phyloP scores from a whole-genome alignment of 2,888 invertebrate genomes.

The Copidosoma aretas region DNA sequence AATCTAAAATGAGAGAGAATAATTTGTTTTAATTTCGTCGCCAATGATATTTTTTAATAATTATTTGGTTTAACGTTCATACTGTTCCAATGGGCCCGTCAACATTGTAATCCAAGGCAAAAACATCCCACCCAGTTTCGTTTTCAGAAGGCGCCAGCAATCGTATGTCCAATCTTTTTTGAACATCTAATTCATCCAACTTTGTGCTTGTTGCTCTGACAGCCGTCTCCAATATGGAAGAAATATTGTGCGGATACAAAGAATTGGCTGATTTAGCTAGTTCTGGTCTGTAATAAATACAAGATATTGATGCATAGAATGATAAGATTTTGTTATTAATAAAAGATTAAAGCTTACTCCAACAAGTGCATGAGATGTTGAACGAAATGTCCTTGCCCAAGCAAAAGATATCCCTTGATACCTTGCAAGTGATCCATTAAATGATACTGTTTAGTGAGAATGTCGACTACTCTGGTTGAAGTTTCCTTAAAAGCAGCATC shows the following conservation, averaged over 20 bases:
- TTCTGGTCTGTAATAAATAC: conserved; percentile 72
- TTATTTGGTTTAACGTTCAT: conserved; percentile 33
- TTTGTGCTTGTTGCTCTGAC: conserved; percentile 93
- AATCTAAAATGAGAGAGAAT: conserved; percentile 53
- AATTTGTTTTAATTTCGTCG: not conserved
- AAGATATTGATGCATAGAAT: conserved; percentile 1
- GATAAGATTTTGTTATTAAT: not conserved
- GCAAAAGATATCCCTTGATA: conserved; percentile 85
- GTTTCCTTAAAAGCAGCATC: conserved; percentile 86
- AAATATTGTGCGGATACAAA: conserved; percentile 87
- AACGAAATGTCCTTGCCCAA: conserved; percentile 97
- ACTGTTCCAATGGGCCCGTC: conserved; percentile 89
- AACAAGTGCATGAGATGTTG: conserved; percentile 90
- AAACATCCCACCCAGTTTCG: conserved; percentile 88
- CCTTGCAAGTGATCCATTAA: conserved; percentile 90
- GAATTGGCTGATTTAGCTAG: conserved; percentile 85
- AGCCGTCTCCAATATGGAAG: conserved; percentile 83
- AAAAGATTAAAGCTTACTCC: conserved; percentile 70
- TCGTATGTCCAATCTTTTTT: conserved; percentile 85
- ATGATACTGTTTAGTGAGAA: conserved; percentile 86
- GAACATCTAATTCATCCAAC: conserved; percentile 89
- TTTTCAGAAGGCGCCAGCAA: conserved; percentile 70
- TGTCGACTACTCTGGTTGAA: conserved; percentile 83
- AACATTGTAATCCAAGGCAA: conserved; percentile 84
- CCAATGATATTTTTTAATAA: not conserved